A percentile compares a stretch with the other conserved stretches of the same genome.
Conservation (phyloP, 2,888 invertebrate genomes). For the Pollenia labialis region DNA sequence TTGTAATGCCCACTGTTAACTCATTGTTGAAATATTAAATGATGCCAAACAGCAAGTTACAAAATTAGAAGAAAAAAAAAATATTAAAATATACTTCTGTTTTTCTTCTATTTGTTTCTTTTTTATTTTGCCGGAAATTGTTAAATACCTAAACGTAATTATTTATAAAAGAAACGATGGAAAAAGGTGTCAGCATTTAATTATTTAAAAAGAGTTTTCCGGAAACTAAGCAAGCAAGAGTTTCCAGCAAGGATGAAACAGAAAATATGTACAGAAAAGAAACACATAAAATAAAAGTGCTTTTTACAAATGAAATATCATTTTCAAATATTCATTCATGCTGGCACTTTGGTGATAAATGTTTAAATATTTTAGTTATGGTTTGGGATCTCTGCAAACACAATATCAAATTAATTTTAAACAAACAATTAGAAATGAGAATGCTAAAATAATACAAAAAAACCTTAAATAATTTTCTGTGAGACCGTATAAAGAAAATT, state of each 20-base stretch:
- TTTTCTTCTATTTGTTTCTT: conserved; percentile 8
- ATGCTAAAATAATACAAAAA: no score
- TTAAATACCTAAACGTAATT: conserved; percentile 72
- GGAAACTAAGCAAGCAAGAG: conserved; percentile 39
- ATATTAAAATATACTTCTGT: conserved; percentile 38
- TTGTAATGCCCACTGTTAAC: conserved; percentile 52
- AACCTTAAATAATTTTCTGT: not conserved
- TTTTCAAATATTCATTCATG: conserved; percentile 22
- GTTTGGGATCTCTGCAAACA: not conserved
- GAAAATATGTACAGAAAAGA: not conserved
- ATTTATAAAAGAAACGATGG: conserved; percentile 58
- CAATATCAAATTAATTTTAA: not conserved
- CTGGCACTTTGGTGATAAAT: not conserved
- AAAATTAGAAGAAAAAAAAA: conserved; percentile 23
- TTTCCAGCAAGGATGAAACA: conserved; percentile 7
- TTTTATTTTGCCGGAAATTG: conserved; percentile 55
- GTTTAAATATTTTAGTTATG: not conserved
- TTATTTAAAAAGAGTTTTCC: conserved; percentile 63
- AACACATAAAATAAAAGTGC: conserved; percentile 1
- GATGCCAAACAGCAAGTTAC: conserved; percentile 54
- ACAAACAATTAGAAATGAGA: not conserved
- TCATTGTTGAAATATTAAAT: conserved; percentile 57
- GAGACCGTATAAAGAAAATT: not conserved
- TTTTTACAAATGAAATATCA: conserved; percentile 23
- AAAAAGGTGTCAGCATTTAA: conserved; percentile 69